Evolutionary conservation across 2,888 invertebrate species (phyloP).

Genomic region (Euplagia quadripunctaria): DNA sequence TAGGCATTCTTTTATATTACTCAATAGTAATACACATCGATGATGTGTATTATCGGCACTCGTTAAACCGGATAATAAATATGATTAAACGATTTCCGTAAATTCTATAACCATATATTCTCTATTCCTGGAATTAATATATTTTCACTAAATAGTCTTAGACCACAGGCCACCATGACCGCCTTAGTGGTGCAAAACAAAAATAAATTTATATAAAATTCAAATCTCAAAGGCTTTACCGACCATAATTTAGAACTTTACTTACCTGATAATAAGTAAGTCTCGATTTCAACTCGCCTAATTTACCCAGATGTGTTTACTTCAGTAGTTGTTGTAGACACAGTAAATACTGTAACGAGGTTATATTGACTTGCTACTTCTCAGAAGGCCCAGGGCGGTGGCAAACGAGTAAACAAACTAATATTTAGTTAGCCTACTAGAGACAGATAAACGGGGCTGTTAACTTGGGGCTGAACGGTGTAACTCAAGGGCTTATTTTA

Average conservation of each 20-base stretch:
- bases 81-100: no score
- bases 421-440: not conserved
- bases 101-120: no score
- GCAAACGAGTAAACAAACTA: conserved; percentile 2
- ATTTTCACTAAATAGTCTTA: no score
- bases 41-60: no score
- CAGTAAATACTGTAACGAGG: conserved; percentile 1
- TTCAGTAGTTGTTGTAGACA: conserved; percentile 1
- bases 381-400: not conserved
- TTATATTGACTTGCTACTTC: conserved; percentile 7
- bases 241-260: not conserved
- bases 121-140: no score
- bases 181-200: no score
- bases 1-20: no score
- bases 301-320: not conserved
- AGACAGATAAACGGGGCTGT: not conserved
- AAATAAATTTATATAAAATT: no score
- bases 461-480: not conserved
- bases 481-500: not conserved
- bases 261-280: not conserved
- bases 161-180: no score
- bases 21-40: no score
- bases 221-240: not conserved
- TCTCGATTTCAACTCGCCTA: not conserved
- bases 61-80: no score